Percentiles rank a stretch among this genome's conserved stretches.
Evolutionary conservation across 2,888 invertebrate species (phyloP).

Genomic region (Harpalus rubripes): DNA sequence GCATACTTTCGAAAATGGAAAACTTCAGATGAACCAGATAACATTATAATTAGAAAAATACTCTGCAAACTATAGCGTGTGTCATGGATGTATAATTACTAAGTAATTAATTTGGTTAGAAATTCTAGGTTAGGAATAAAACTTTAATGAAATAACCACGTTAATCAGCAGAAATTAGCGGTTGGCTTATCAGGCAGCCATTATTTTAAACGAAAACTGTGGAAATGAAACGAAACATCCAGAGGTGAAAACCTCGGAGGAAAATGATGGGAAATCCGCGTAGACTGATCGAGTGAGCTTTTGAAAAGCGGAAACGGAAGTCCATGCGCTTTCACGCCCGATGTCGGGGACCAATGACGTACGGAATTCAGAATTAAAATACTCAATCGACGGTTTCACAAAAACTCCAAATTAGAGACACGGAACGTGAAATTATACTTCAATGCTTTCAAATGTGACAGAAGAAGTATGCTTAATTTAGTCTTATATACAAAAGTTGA

Average conservation of each 20-base stretch:
- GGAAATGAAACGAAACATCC: constrained; percentile 30
- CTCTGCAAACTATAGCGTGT: constrained; percentile 18
- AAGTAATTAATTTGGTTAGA: constrained; percentile 19
- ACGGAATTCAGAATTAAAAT: constrained; percentile 3
- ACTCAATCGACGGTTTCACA: background rate
- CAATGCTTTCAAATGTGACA: background rate
- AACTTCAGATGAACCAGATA: background rate
- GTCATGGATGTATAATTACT: constrained; percentile 4
- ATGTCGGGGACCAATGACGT: constrained; percentile 11
- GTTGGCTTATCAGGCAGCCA: constrained; percentile 20
- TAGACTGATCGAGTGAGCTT: constrained; percentile 54
- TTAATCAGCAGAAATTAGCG: constrained; percentile 30
- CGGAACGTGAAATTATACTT: background rate
- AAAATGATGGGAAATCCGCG: constrained; percentile 50
- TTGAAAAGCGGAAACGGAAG: constrained; percentile 50
- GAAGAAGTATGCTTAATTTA: background rate
- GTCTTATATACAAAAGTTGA: background rate
- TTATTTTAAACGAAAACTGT: constrained; percentile 30
- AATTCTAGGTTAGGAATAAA: constrained; percentile 29
- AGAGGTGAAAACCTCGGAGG: constrained; percentile 17
- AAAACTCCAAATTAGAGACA: background rate
- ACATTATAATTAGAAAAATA: constrained; percentile 26
- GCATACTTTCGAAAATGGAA: background rate
- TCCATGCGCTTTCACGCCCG: constrained; percentile 54
- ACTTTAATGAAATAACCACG: constrained; percentile 20